Evolutionary conservation across 2,113 vertebrate species (phyloP), one percentile per base, ranked within the genome.

Genomic region (Typhlomys cinereus): DNA sequence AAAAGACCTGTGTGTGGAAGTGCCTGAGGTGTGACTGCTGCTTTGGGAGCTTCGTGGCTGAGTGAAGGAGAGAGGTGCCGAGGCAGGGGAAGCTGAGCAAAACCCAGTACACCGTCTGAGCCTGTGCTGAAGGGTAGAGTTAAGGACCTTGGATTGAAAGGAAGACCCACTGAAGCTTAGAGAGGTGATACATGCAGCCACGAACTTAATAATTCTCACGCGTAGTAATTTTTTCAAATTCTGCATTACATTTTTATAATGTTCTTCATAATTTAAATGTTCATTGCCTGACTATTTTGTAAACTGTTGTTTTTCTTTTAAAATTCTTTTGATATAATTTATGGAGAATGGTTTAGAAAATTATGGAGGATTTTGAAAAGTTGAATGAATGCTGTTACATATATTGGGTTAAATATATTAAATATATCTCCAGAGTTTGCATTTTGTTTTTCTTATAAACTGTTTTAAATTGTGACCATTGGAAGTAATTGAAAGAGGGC

Each of bases 151-250:
- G 80, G 80, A 34, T 12, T 89, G 50, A 85, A 66, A 54, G 83
- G 31, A 91, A 36, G 59, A 48, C 4, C 12, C 9, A 46, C 7
- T n/a, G n/a, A 90, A 75, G 46, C 46, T 83, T 88, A 79, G 69
- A 92, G 64, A 41, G 29, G 59, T 7, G 48, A 10, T 73, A n/a
- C 17, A 62, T 17, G 3, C 64, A 82, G 12, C 84, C 21, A 59
- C 71, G 70, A 73, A 81, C 93, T 82, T 82, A 8, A n/a, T 67
- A 78, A 57, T 34, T 54, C 36, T 48, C 1, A 1, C 90, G 29
- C 29, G 31, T 69, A 82, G 44, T 92, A 82, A 15, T 71, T 73
- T 94, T 93, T 88, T 76, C 54, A 69, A 84, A 95, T 88, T 34
- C 85, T 89, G 31, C 48, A 3, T 82, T 87, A 89, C 90, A 73